Conservation (phyloP, 2,888 invertebrate genomes). For the Psylliodes chrysocephalus region DNA sequence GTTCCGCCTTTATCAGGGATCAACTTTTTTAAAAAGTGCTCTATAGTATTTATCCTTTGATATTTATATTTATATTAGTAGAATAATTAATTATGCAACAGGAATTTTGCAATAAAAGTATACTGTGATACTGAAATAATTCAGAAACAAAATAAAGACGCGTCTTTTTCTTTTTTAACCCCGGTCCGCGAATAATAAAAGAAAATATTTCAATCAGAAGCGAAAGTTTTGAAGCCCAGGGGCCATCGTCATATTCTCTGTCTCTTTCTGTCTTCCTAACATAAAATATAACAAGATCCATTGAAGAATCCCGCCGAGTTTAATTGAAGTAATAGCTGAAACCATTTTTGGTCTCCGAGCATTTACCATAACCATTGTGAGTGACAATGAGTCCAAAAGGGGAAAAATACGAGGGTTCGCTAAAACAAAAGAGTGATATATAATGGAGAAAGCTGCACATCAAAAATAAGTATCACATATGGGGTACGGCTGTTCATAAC, state of each 20-base stretch:
- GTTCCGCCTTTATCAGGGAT: no score
- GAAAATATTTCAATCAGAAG: background rate
- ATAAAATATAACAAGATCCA: conserved; percentile 12
- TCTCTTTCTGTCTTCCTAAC: background rate
- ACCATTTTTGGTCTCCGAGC: conserved; percentile 18
- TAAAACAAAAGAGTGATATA: conserved; percentile 39
- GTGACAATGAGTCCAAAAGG: conserved; percentile 27
- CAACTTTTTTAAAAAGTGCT: no score
- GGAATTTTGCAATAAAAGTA: no score
- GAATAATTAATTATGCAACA: no score
- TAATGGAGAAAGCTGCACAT: conserved; percentile 39
- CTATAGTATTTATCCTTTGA: no score
- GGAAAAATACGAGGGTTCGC: conserved; percentile 30
- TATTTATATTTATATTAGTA: no score
- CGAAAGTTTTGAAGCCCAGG: conserved; percentile 1
- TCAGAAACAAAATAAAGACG: no score
- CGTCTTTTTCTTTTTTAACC: no score
- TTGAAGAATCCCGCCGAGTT: conserved; percentile 8
- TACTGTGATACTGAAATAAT: no score
- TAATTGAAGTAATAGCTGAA: conserved; percentile 23
- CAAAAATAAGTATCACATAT: conserved; percentile 41
- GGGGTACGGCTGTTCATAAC: conserved; percentile 38
- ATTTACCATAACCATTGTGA: conserved; percentile 29
- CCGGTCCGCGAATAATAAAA: background rate
- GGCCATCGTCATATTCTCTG: no score